Conservation (phyloP, 2,797 vertebrate genomes). For the Argya squamiceps region DNA sequence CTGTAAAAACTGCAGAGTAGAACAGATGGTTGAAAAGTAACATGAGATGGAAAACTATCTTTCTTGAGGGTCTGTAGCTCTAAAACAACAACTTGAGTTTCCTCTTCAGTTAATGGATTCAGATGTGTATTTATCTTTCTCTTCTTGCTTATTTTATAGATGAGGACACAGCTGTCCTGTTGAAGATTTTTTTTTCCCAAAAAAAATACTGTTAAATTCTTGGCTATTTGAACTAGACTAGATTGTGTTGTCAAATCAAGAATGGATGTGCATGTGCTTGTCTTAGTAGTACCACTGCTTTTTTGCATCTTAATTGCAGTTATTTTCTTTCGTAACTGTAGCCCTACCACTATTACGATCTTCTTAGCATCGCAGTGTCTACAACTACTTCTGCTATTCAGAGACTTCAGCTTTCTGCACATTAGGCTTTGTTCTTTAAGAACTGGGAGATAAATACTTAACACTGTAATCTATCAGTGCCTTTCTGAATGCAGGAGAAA, state of each 20-base stretch:
- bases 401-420: slow-evolving; percentile 79
- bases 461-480: slow-evolving; percentile 78
- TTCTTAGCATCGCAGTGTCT: slow-evolving; percentile 73
- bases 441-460: slow-evolving; percentile 78
- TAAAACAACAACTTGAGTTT: slow-evolving; percentile 83
- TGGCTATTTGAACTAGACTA: slow-evolving; percentile 88
- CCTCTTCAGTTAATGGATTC: slow-evolving; percentile 87
- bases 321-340: slow-evolving; percentile 76
- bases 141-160: slow-evolving; percentile 83
- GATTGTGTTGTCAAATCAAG: slow-evolving; percentile 85
- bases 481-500: slow-evolving; percentile 86
- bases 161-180: slow-evolving; percentile 78
- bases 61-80: slow-evolving; percentile 83
- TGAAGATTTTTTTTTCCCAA: slow-evolving; percentile 46
- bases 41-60: slow-evolving; percentile 74
- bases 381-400: slow-evolving; percentile 78
- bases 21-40: slow-evolving; percentile 43
- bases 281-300: slow-evolving; percentile 86
- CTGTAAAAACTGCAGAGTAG: slow-evolving; percentile 79
- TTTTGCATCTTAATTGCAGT: slow-evolving; percentile 81
- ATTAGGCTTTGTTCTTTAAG: slow-evolving; percentile 79
- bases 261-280: slow-evolving; percentile 93
- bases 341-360: slow-evolving; percentile 73
- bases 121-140: slow-evolving; percentile 84
- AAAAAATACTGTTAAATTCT: slow-evolving; percentile 69